Percentiles rank a stretch among this genome's conserved stretches.
phyloP scores from a whole-genome alignment of 2,888 invertebrate genomes.

The Idaea biselata region DNA sequence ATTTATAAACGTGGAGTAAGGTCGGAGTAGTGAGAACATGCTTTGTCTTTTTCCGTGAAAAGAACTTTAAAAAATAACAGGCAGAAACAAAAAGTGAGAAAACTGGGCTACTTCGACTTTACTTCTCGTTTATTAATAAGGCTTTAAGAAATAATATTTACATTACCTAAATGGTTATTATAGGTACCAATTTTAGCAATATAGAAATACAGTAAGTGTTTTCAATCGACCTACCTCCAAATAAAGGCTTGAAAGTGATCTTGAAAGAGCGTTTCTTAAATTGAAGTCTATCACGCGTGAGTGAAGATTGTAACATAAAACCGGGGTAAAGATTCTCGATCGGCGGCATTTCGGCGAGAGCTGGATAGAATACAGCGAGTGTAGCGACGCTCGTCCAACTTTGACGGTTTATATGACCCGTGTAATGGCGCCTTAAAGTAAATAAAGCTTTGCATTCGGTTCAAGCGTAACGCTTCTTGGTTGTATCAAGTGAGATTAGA shows the following conservation, averaged over 20 bases:
- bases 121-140: no score
- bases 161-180: no score
- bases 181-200: no score
- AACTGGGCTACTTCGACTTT: no score
- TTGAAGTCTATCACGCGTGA: slow-evolving; percentile 35
- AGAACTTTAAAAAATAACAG: no score
- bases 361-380: slow-evolving; percentile 34
- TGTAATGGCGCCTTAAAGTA: slow-evolving; percentile 78
- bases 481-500: slow-evolving; percentile 65
- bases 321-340: slow-evolving; percentile 52
- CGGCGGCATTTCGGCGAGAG: slow-evolving; percentile 48
- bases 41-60: no score
- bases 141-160: no score
- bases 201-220: not conserved
- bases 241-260: slow-evolving; percentile 6
- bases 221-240: slow-evolving; percentile 1
- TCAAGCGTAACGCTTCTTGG: slow-evolving; percentile 58
- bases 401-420: slow-evolving; percentile 80
- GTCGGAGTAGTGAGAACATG: no score
- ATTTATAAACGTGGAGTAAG: no score
- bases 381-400: slow-evolving; percentile 59
- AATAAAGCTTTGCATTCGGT: slow-evolving; percentile 77
- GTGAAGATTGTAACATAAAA: slow-evolving; percentile 46
- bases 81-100: no score
- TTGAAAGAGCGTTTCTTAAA: slow-evolving; percentile 14